phyloP scores from a whole-genome alignment of 2,888 invertebrate genomes.

The Anagyrus pseudococci region DNA sequence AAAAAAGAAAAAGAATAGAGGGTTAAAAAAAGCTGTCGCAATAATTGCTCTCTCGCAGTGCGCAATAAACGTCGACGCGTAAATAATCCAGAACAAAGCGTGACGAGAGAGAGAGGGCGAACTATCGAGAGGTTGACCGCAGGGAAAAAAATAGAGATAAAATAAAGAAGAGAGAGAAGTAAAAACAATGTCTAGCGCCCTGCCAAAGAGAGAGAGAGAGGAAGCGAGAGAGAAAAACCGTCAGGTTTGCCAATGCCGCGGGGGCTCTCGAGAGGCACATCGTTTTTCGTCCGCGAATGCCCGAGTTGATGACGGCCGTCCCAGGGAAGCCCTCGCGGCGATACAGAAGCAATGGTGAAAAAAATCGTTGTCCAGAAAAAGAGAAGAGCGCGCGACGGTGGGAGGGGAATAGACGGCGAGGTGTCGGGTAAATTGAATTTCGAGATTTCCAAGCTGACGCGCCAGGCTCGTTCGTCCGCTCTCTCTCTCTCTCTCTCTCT shows the following conservation, averaged over 20 bases:
- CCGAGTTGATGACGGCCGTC: conserved; percentile 16
- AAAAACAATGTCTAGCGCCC: background rate
- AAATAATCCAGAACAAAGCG: conserved; percentile 26
- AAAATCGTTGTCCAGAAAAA: background rate
- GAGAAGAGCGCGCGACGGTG: too few relatives aligned
- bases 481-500: background rate
- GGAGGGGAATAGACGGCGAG: background rate
- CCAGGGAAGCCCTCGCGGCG: background rate
- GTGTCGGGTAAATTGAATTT: conserved; percentile 32
- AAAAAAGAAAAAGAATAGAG: background rate
- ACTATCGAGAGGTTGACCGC: background rate
- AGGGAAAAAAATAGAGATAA: background rate
- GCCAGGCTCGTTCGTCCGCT: background rate
- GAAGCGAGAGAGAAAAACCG: conserved; percentile 1
- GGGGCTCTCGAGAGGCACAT: background rate
- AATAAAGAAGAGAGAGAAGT: background rate
- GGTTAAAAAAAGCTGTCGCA: background rate
- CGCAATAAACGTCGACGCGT: conserved; percentile 22
- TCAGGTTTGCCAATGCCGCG: conserved; percentile 18
- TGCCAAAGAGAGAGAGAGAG: too few relatives aligned
- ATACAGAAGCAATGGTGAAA: background rate
- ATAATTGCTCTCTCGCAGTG: conserved; percentile 1
- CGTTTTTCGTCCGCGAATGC: conserved; percentile 10
- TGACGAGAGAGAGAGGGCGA: background rate
- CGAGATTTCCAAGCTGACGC: conserved; percentile 18